A percentile compares a stretch with the other conserved stretches of the same genome.
phyloP scores from a whole-genome alignment of 2,797 vertebrate genomes.

The Chrysocyon brachyurus region DNA sequence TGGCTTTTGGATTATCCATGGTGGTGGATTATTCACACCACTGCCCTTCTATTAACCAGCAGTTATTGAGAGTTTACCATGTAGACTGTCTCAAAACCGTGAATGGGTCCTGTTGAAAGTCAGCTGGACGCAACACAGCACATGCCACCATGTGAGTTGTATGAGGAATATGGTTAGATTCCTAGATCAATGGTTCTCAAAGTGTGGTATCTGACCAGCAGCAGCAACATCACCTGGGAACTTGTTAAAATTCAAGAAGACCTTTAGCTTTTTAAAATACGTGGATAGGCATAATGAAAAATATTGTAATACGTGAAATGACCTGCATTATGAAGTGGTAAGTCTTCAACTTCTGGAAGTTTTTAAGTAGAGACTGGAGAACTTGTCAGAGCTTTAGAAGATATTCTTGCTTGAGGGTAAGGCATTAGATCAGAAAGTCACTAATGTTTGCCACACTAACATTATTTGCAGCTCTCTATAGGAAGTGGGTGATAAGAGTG shows the following conservation, averaged over 20 bases:
- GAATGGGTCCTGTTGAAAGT: neutral
- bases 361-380: neutral
- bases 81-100: neutral
- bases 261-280: neutral
- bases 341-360: neutral
- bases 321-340: neutral
- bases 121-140: neutral
- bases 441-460: neutral
- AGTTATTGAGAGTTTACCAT: constrained; percentile 26
- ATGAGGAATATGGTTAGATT: neutral
- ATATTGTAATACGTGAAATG: neutral
- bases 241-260: neutral
- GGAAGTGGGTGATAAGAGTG: neutral
- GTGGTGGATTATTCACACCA: constrained; percentile 70
- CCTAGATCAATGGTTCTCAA: neutral
- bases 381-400: neutral
- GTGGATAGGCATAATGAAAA: neutral
- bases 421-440: neutral
- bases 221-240: neutral
- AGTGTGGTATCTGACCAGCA: neutral
- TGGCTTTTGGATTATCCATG: constrained; percentile 76
- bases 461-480: neutral
- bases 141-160: neutral
- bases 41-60: constrained; percentile 67
- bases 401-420: neutral